phyloP scores from a whole-genome alignment of 2,113 vertebrate genomes.

The Crotalus tigris region DNA sequence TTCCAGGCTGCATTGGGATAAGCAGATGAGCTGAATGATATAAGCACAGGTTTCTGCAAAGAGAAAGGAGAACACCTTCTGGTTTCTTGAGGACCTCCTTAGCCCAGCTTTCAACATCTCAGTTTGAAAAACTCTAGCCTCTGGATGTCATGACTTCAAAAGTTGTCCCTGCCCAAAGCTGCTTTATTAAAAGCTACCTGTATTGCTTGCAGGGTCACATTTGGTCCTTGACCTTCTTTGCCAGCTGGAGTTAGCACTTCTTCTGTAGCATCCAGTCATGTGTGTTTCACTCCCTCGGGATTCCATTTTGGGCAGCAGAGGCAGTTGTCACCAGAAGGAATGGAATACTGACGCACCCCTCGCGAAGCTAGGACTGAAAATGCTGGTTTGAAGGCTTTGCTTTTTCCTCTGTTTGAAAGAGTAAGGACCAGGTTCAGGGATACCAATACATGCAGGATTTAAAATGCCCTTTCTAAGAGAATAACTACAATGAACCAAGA shows the following conservation, averaged over 20 bases:
- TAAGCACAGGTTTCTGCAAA: not conserved
- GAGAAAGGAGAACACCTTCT: not conserved
- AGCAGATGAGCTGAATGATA: not conserved
- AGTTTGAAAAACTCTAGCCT: not conserved
- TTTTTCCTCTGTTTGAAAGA: not conserved
- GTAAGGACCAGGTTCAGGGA: not conserved
- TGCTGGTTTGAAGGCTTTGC: not conserved
- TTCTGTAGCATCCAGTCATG: no score
- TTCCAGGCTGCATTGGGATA: constrained; percentile 7
- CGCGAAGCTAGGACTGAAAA: not conserved
- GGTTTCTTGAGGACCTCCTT: not conserved
- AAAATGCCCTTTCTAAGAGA: not conserved
- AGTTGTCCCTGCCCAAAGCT: not conserved
- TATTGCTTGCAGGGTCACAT: not conserved
- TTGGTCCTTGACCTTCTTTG: not conserved
- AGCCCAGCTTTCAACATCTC: not conserved
- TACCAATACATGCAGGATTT: not conserved
- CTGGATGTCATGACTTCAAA: not conserved
- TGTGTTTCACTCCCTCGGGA: not conserved
- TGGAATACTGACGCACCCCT: not conserved
- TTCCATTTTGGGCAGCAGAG: not conserved
- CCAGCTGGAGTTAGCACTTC: not conserved
- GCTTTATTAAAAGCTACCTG: not conserved
- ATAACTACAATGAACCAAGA: not conserved
- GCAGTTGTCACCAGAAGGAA: no score